These are phyloP conservation scores for Pentamera pediparva DNA, from an alignment of 53 echinoderm and acorn worm genomes.

Conservation along the genomic window DNA sequence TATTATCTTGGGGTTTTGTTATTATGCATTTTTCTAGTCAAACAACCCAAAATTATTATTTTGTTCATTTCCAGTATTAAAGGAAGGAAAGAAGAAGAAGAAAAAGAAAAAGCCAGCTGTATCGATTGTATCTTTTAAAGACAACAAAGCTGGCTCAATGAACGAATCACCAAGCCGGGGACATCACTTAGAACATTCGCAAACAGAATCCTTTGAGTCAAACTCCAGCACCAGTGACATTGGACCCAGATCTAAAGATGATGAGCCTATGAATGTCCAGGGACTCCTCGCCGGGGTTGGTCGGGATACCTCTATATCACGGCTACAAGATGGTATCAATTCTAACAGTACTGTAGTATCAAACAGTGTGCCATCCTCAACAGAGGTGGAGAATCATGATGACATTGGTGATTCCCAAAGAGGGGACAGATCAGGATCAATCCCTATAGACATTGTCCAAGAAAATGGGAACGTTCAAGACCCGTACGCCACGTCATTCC, in stretches of 20 bases:
- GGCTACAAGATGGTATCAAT: background rate
- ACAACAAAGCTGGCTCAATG: conserved; percentile 53
- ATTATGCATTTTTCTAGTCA: background rate
- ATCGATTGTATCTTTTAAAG: conserved; percentile 95
- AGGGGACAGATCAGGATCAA: background rate
- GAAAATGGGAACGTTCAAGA: conserved; percentile 14
- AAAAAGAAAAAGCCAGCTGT: conserved; percentile 79
- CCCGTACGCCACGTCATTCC: conserved; percentile 58
- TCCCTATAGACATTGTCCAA: conserved; percentile 12
- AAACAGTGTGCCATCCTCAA: background rate
- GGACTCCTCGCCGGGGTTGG: conserved; percentile 2
- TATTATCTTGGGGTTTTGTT: background rate
- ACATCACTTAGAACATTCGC: background rate
- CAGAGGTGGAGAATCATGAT: background rate
- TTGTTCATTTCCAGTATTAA: conserved; percentile 35
- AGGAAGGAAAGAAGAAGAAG: conserved; percentile 94
- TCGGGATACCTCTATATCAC: background rate
- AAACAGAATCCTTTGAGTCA: conserved; percentile 27
- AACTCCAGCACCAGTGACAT: conserved; percentile 15
- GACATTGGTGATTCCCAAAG: background rate
- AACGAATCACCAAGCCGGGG: conserved; percentile 38
- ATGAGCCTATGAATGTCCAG: background rate
- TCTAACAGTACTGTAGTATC: background rate
- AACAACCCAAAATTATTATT: background rate
- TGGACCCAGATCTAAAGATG: background rate